Conservation (phyloP, 1,140 invertebrate genomes). For the Scylla paramamosain region DNA sequence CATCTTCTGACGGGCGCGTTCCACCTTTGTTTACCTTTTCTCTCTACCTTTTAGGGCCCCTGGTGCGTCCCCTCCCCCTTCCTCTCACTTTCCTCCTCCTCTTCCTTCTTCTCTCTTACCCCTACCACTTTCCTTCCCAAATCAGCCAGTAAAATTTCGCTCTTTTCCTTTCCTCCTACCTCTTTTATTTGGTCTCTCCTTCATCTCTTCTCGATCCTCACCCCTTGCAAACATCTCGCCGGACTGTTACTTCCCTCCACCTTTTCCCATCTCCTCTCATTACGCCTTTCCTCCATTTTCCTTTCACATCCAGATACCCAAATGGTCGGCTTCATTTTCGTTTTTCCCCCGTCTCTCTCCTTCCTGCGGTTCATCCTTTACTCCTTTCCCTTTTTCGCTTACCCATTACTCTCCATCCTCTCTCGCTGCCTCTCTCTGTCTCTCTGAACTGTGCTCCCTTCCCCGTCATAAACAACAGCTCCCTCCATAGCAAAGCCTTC, state of each 20-base stretch:
- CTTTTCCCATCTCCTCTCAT: background rate
- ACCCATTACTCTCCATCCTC: no score
- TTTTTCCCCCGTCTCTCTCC: background rate
- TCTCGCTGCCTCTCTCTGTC: no score
- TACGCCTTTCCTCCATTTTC: background rate
- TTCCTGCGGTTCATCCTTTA: no score
- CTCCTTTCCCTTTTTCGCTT: no score
- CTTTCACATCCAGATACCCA: background rate
- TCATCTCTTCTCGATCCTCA: background rate
- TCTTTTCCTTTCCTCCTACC: background rate
- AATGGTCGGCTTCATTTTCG: background rate
- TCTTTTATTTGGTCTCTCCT: background rate
- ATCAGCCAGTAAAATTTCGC: background rate
- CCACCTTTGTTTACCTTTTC: slow-evolving; percentile 4
- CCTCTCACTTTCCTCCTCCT: background rate
- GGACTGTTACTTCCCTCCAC: background rate
- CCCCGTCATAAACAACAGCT: no score
- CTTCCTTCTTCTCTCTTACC: background rate
- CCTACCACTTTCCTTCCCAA: background rate
- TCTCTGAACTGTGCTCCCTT: no score
- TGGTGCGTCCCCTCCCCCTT: background rate
- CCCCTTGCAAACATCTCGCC: background rate
- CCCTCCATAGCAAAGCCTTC: no score
- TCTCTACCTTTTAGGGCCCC: background rate
- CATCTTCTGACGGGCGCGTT: background rate